phyloP scores from a whole-genome alignment of 2,797 vertebrate genomes.

The Spizella passerina region DNA sequence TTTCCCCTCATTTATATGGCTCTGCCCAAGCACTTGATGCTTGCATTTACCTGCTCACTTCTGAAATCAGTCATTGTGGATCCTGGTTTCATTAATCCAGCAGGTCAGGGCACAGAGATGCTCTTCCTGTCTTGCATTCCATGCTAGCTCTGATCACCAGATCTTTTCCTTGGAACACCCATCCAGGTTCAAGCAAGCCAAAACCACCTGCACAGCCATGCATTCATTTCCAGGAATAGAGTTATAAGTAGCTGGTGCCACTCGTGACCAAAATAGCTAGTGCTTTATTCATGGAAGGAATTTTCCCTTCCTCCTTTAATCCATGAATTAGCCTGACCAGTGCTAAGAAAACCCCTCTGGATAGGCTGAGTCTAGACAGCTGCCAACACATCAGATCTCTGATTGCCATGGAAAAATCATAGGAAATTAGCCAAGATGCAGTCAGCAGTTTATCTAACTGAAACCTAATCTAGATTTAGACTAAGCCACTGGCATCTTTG shows the following conservation, averaged over 20 bases:
- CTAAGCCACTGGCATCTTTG: background rate
- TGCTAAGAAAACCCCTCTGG: background rate
- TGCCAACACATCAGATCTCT: background rate
- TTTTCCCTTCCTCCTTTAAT: background rate
- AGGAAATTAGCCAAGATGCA: background rate
- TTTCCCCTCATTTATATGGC: background rate
- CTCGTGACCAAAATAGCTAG: conserved; percentile 1
- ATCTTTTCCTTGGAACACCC: background rate
- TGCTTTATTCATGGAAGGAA: background rate
- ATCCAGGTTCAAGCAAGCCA: background rate
- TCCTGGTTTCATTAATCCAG: background rate
- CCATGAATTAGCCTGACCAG: background rate
- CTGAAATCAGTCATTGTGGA: background rate
- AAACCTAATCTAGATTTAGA: background rate
- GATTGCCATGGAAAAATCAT: background rate
- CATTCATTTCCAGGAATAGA: background rate
- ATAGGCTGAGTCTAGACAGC: background rate
- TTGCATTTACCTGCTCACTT: background rate
- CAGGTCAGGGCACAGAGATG: background rate
- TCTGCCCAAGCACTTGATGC: background rate
- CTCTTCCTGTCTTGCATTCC: background rate
- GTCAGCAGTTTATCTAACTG: background rate
- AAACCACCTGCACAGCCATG: background rate
- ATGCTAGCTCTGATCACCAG: background rate
- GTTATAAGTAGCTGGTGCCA: conserved; percentile 4